A percentile compares a stretch with the other conserved stretches of the same genome.
phyloP scores from a whole-genome alignment of 2,797 vertebrate species.

The Nyctalus aviator region DNA sequence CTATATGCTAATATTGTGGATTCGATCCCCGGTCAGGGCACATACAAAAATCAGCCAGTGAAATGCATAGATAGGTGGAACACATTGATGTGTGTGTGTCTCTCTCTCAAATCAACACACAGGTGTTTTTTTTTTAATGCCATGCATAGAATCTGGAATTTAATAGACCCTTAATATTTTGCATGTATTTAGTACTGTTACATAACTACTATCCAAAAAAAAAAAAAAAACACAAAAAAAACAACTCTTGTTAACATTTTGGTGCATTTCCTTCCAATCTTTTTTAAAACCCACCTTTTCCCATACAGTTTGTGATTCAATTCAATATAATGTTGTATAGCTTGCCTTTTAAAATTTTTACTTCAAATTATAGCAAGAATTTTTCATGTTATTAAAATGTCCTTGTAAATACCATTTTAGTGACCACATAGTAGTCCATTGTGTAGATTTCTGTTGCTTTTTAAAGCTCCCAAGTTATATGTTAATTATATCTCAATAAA shows the following conservation, averaged over 20 bases:
- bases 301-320: conserved; percentile 36
- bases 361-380: conserved; percentile 64
- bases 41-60: not conserved
- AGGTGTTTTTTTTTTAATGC: not conserved
- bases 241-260: conserved; percentile 31
- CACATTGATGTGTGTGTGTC: not conserved
- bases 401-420: conserved; percentile 57
- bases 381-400: conserved; percentile 59
- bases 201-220: not conserved
- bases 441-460: conserved; percentile 61
- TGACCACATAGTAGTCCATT: conserved; percentile 30
- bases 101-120: not conserved
- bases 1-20: not conserved
- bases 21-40: not conserved
- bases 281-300: conserved; percentile 2
- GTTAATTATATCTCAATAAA: conserved; percentile 29
- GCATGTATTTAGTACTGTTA: not conserved
- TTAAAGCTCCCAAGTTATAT: conserved; percentile 38
- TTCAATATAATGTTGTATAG: conserved; percentile 28
- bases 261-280: conserved; percentile 46
- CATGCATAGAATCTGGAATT: not conserved
- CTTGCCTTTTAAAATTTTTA: conserved; percentile 16
- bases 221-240: too few relatives aligned
- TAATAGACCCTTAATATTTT: conserved; percentile 31
- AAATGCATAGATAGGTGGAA: not conserved